Evolutionary conservation across 2,113 vertebrate genomes (phyloP), one percentile per base, ranked within the genome.

Genomic region (Hassar affinis): DNA sequence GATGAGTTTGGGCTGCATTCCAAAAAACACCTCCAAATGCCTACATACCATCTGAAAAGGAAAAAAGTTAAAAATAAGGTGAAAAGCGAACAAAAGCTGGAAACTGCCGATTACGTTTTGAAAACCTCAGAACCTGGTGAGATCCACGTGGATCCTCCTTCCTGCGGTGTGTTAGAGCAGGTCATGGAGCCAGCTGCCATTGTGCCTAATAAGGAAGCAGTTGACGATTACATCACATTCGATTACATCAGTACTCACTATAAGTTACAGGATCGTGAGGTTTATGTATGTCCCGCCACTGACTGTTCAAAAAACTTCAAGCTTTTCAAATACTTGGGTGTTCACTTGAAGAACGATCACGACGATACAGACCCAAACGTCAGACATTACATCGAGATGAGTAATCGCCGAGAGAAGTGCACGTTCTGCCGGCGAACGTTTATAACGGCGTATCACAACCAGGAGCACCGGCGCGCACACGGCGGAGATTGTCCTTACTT

Each of bases 311-410:
- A 94, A 71, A 93, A 93, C 0, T 99, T 99, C 86, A 99, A 98
- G 82, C 96, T 99, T 61, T 98, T 97, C 68, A 99, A 99, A 84
- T 98, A 99, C 88, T 85, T 99, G 27, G 96, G 97, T 0, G 96
- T 98, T 0, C 98, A 99, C 84, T 90, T 99, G 47, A 99, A 97
- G 92, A 96, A 95, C 0, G 97, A 99, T 30, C 98, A 99, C 87
- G 87, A 84, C 12, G 94, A 94, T 83, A 94, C 95, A 0, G 98
- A 99, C 20, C 95, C 96, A 71, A 98, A 99, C 10, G 95, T 97
- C 15, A 97, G 95, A 71, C 95, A 98, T 90, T 99, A 97, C 87
- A 83, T 97, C 74, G 94, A 97, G 64, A 97, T 97, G 95, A 97
- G 96, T 86, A 97, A 98, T 89, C 93, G 95, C 72, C 92, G 98